Evolutionary conservation across 1,140 invertebrate genomes (phyloP).

Genomic region (Drosophila miranda): DNA sequence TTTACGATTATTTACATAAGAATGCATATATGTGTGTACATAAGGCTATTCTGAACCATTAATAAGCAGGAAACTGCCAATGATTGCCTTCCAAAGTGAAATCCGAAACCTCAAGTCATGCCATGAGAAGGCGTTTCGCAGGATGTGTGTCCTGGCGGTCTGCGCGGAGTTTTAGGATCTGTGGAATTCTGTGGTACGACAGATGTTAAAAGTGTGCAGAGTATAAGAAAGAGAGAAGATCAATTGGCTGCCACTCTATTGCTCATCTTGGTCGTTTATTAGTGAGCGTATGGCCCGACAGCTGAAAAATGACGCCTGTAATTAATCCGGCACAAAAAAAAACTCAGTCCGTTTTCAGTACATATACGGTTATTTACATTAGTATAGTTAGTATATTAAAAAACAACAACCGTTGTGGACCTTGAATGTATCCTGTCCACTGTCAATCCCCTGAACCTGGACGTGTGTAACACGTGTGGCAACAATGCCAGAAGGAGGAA

Average conservation of each 20-base stretch:
- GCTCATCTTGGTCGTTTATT: not conserved
- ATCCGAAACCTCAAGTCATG: constrained; percentile 60
- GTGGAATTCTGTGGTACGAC: constrained; percentile 8
- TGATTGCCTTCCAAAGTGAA: constrained; percentile 63
- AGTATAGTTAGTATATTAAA: no score
- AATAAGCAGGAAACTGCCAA: constrained; percentile 13
- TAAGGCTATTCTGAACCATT: no score
- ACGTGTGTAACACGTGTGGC: constrained; percentile 56
- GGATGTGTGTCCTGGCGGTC: constrained; percentile 32
- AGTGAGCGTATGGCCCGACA: no score
- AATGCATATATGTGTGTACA: no score
- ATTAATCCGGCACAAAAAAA: no score
- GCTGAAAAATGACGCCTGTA: no score
- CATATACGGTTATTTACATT: no score
- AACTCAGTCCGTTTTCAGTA: no score
- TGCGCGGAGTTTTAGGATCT: no score
- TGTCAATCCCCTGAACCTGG: constrained; percentile 43
- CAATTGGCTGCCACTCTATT: constrained; percentile 4
- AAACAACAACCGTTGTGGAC: constrained; percentile 10
- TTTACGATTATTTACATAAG: no score
- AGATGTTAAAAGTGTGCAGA: constrained; percentile 43
- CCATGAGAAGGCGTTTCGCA: constrained; percentile 50
- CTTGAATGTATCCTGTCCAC: not conserved
- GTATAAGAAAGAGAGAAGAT: constrained; percentile 7
- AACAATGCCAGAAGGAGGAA: no score